Evolutionary conservation across 2,797 vertebrate genomes (phyloP).

Genomic region (Sebastes cheni): DNA sequence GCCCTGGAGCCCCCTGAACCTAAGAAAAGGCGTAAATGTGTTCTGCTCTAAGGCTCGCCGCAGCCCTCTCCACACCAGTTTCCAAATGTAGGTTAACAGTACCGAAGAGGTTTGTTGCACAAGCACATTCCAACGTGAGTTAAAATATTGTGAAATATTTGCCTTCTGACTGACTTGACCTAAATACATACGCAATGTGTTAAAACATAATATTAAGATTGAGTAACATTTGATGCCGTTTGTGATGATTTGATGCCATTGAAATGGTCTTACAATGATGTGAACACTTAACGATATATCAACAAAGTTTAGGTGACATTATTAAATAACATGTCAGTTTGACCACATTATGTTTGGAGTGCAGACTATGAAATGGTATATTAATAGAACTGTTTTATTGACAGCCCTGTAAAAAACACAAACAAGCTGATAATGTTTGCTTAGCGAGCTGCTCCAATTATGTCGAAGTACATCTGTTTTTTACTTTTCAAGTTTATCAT

Average conservation of each 20-base stretch:
- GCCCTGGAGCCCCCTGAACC: slow-evolving; percentile 96
- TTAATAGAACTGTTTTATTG: slow-evolving; percentile 9
- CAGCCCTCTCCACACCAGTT: slow-evolving; percentile 74
- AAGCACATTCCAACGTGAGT: slow-evolving; percentile 64
- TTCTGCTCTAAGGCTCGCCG: slow-evolving; percentile 90
- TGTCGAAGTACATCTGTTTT: neutral
- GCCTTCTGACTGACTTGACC: slow-evolving; percentile 47
- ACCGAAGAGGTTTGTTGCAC: slow-evolving; percentile 63
- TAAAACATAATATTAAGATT: slow-evolving; percentile 28
- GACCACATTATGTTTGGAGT: slow-evolving; percentile 10
- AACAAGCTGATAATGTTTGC: slow-evolving; percentile 7
- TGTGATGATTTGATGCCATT: slow-evolving; percentile 36
- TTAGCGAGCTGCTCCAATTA: slow-evolving; percentile 5
- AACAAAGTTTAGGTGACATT: slow-evolving; percentile 1
- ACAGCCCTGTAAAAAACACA: slow-evolving; percentile 22
- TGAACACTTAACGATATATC: slow-evolving; percentile 31
- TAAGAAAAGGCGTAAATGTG: slow-evolving; percentile 97
- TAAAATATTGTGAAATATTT: slow-evolving; percentile 73
- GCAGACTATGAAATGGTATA: slow-evolving; percentile 1
- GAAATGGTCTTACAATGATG: slow-evolving; percentile 16
- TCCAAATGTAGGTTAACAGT: slow-evolving; percentile 63
- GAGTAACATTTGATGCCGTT: slow-evolving; percentile 42
- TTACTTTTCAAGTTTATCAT: neutral
- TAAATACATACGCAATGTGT: slow-evolving; percentile 47
- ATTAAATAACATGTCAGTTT: slow-evolving; percentile 3